Conservation (phyloP, 2,797 vertebrate genomes). For the Heterohyrax brucei region DNA sequence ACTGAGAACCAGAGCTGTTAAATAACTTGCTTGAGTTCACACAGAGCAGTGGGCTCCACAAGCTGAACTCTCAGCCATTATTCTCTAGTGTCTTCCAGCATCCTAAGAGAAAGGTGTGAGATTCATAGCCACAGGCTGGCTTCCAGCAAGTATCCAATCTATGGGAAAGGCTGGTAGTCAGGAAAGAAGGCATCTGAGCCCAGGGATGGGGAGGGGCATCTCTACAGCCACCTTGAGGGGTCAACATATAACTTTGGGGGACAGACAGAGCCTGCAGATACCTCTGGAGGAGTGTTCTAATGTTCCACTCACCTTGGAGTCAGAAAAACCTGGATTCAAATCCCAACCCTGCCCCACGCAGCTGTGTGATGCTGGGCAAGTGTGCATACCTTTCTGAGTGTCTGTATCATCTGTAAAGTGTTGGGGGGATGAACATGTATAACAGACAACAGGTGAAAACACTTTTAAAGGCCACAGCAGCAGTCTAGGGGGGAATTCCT, state of each 20-base stretch:
- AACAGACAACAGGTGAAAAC: not conserved
- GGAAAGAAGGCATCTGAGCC: not conserved
- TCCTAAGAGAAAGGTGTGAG: not conserved
- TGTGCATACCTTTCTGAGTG: not conserved
- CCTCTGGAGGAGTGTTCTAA: not conserved
- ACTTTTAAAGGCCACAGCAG: not conserved
- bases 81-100: not conserved
- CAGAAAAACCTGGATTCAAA: constrained; percentile 3
- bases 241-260: not conserved
- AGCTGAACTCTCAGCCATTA: not conserved
- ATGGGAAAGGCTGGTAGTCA: not conserved
- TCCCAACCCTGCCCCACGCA: not conserved
- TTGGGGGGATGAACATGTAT: not conserved
- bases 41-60: not conserved
- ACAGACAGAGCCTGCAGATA: not conserved
- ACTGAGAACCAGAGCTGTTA: not conserved
- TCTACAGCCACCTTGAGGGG: not conserved
- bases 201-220: not conserved
- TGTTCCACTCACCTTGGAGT: not conserved
- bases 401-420: not conserved
- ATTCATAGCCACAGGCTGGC: not conserved
- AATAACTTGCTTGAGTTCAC: not conserved
- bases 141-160: not conserved
- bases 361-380: not conserved
- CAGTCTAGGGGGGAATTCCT: not conserved